Evolutionary conservation across 30 jellyfish, hydroid and myxozoan genomes (phyloP).

Genomic region (Aurelia aurita complex sp. Pacific): DNA sequence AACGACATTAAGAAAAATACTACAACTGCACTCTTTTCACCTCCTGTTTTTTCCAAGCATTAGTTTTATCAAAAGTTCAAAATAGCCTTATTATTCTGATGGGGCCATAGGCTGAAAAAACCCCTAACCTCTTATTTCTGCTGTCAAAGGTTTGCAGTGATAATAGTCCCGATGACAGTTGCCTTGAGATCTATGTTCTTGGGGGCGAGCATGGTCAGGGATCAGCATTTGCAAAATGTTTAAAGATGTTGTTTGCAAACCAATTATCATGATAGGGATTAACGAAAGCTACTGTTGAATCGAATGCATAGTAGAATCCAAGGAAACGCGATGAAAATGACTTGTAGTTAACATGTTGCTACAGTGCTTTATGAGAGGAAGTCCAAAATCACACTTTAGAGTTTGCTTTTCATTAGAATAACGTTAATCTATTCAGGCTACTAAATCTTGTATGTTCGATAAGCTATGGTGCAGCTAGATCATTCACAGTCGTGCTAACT

Average conservation of each 20-base stretch:
- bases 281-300: background rate
- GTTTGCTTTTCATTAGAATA: background rate
- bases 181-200: background rate
- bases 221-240: background rate
- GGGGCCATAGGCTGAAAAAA: too few species aligned
- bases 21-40: too few species aligned
- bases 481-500: conserved; percentile 29
- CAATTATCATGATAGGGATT: conserved; percentile 30
- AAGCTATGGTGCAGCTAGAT: conserved; percentile 31
- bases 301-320: background rate
- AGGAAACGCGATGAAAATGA: background rate
- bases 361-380: too few species aligned
- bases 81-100: too few species aligned
- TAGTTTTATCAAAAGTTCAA: too few species aligned
- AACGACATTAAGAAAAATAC: too few species aligned
- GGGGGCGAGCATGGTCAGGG: background rate
- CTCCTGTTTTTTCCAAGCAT: too few species aligned
- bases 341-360: too few species aligned
- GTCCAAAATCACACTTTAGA: too few species aligned
- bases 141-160: too few species aligned
- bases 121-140: too few species aligned
- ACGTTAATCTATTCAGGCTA: conserved; percentile 21
- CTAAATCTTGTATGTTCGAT: background rate
- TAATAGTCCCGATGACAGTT: too few species aligned
- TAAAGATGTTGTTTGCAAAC: conserved; percentile 5